Base-by-base conservation (phyloP, 2,797 vertebrate species). In the Mormyrops boulengeri region DNA sequence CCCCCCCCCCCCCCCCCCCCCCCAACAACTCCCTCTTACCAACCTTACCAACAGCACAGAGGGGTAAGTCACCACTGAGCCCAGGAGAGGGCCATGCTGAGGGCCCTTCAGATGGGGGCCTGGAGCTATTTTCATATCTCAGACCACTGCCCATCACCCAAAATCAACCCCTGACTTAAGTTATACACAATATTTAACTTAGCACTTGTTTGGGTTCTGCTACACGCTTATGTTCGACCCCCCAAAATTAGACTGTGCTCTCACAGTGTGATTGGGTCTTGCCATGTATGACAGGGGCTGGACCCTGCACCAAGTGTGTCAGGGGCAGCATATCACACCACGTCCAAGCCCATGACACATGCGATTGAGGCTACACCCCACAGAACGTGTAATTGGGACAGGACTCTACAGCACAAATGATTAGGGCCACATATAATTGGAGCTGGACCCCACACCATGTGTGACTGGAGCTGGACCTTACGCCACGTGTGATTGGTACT, bases 1-100 rank as follows among this genome's bases (percentile, higher is more conserved):
- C 53, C 52, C 60, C 9, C 9, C 49, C 38, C 22, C 88, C 66
- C 91, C 88, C 88, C 85, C 0, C 30, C 30, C 62, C 26, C 26
- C 26, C 26, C 26, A 30, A 30, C 26, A 30, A 30, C 26, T 30
- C 26, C 26, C 26, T 30, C n/a, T n/a, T n/a, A n/a, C n/a, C n/a
- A n/a, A 30, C 22, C 62, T 66, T 30, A 30, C 62, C 62, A 69
- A 17, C 12, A 73, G 30, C 4, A 34, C 30, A 38, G 30, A 17
- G 66, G 66, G 66, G 66, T 38, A 73, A 38, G 66, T 38, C 30
- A 34, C 66, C 30, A 38, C 12, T 38, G 11, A 34, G 30, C 26
- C 62, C 62, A 4, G 26, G 26, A 88, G 89, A 90, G 91, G 88
- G 22, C 49, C 85, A 19, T 49, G 50, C 69, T 77, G 41, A 38